phyloP scores from a whole-genome alignment of 2,797 vertebrate species.

The Pyrrhura leucotis region DNA sequence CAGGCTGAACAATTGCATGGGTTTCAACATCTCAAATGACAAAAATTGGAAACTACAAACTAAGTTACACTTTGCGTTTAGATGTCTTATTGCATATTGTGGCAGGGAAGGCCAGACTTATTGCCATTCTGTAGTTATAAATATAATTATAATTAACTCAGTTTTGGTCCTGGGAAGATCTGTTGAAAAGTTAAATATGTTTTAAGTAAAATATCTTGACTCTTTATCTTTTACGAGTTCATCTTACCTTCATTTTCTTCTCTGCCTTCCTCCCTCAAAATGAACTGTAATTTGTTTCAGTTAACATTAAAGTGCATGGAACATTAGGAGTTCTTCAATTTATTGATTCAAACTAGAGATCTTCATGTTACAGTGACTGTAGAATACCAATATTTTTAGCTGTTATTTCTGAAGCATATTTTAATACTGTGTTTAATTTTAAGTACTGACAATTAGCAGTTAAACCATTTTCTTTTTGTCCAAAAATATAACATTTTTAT shows the following conservation, averaged over 20 bases:
- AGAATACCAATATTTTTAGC: neutral
- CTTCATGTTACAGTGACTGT: neutral
- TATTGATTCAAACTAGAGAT: neutral
- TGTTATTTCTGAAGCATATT: neutral
- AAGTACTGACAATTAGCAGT: neutral
- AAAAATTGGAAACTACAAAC: neutral
- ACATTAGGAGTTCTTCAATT: neutral
- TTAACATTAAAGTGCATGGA: fast-evolving
- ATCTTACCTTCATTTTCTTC: neutral
- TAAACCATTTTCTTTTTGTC: neutral
- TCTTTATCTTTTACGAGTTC: neutral
- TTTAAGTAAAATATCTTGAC: neutral
- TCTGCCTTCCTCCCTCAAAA: neutral
- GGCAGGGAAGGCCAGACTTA: neutral
- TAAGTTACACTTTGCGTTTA: neutral
- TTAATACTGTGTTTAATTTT: neutral
- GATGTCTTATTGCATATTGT: neutral
- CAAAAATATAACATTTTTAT: fast-evolving
- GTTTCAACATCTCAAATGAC: neutral
- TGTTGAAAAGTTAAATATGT: neutral
- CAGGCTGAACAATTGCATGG: neutral
- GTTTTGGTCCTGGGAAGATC: neutral
- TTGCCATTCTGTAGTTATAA: neutral
- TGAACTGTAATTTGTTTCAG: neutral
- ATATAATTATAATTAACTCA: neutral